A percentile compares a stretch with the other conserved stretches of the same genome.
phyloP scores from a whole-genome alignment of 2,113 vertebrate genomes.

The Myiozetetes cayanensis region DNA sequence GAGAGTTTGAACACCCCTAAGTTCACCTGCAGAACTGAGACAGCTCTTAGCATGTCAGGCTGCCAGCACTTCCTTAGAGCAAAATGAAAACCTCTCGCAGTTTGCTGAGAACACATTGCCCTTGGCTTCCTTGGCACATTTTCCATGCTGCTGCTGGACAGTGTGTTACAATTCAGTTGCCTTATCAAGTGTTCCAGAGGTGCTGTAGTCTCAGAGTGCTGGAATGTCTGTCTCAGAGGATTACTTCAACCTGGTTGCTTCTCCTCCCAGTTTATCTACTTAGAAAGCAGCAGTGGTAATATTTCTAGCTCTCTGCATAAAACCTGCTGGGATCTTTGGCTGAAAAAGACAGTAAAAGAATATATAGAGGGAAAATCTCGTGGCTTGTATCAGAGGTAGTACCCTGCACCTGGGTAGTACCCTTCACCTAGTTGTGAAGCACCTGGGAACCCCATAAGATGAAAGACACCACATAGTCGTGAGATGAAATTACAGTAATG shows the following conservation, averaged over 20 bases:
- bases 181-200: neutral
- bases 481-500: neutral
- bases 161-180: neutral
- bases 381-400: neutral
- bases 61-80: neutral
- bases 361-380: neutral
- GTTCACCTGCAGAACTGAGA: neutral
- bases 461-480: neutral
- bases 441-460: neutral
- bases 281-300: neutral
- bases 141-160: neutral
- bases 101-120: neutral
- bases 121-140: neutral
- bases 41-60: neutral
- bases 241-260: neutral
- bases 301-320: neutral
- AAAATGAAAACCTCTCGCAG: neutral
- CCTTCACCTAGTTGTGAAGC: neutral
- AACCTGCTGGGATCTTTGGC: neutral
- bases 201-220: neutral
- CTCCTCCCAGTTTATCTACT: neutral
- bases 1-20: neutral
- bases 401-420: too few species aligned
- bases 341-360: neutral
- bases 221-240: neutral